These are phyloP conservation scores for Porites lobata DNA, from an alignment of 92 coral and sea anemone genomes.

Conservation along the genomic window DNA sequence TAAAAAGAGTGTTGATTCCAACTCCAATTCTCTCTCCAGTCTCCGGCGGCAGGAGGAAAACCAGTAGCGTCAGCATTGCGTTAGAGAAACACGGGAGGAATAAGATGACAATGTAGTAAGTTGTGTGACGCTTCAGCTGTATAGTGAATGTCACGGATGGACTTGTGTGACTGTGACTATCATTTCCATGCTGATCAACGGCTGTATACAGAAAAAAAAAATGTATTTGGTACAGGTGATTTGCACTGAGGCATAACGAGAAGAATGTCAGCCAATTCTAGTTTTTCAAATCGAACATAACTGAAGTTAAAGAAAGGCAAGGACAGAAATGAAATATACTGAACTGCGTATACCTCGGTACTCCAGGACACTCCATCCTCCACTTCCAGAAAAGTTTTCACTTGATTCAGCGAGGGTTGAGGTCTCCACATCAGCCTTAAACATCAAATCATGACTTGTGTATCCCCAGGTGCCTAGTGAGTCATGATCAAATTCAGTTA, in stretches of 20 bases:
- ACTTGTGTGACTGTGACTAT: not conserved
- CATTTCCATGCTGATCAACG: conserved; percentile 24
- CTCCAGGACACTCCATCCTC: conserved; percentile 42
- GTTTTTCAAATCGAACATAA: too few relatives aligned
- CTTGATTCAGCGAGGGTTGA: conserved; percentile 40
- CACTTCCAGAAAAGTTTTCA: conserved; percentile 26
- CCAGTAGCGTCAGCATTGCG: conserved; percentile 62
- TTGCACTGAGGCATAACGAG: too few relatives aligned
- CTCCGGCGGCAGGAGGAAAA: conserved; percentile 68
- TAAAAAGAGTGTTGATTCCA: conserved; percentile 68
- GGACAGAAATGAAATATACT: not conserved
- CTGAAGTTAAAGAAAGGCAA: not conserved
- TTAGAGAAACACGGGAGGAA: conserved; percentile 69
- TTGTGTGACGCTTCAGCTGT: conserved; percentile 44
- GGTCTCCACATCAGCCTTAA: conserved; percentile 31
- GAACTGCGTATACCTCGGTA: conserved; percentile 22
- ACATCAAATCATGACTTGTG: conserved; percentile 27
- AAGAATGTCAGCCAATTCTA: too few relatives aligned
- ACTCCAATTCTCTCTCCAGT: conserved; percentile 75
- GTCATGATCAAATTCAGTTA: not conserved
- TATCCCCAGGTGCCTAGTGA: conserved; percentile 47
- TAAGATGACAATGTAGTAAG: conserved; percentile 52
- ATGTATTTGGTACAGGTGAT: too few relatives aligned
- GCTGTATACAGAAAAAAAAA: not conserved
- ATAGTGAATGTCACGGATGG: conserved; percentile 66